These are phyloP conservation scores for Notothenia rossii DNA, from an alignment of 2,113 vertebrate genomes.

Conservation along the genomic window DNA sequence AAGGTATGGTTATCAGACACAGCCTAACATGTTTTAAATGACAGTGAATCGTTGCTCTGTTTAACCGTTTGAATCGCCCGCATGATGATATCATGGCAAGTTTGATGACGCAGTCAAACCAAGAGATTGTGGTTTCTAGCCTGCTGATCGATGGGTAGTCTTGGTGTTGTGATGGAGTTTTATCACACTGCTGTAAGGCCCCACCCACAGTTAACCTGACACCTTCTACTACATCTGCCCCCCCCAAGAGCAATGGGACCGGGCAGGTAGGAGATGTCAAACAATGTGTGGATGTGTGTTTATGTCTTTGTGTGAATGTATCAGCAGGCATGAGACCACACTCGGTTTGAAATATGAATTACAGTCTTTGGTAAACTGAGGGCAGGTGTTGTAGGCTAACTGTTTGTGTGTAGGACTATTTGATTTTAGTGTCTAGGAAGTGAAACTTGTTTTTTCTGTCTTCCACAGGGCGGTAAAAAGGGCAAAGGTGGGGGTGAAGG, in stretches of 20 bases:
- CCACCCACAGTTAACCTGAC: constrained; percentile 68
- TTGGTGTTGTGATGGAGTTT: constrained; percentile 76
- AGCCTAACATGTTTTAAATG: neutral
- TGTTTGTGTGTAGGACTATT: neutral
- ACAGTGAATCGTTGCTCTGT: neutral
- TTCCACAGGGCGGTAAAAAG: constrained; percentile 88
- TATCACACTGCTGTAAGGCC: constrained; percentile 80
- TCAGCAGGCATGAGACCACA: constrained; percentile 58
- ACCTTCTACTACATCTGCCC: constrained; percentile 26
- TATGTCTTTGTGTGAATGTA: constrained; percentile 50
- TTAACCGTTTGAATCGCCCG: constrained; percentile 43
- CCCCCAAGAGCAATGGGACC: constrained; percentile 50
- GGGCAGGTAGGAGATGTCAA: constrained; percentile 48
- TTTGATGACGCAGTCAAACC: constrained; percentile 66
- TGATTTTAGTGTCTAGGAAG: neutral
- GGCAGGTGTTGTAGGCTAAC: constrained; percentile 29
- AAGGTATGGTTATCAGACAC: constrained; percentile 68
- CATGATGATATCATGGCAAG: constrained; percentile 76
- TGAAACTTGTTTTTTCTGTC: neutral
- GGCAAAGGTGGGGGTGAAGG: constrained; percentile 74
- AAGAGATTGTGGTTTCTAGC: constrained; percentile 47
- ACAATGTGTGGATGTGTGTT: constrained; percentile 61
- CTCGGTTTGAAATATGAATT: constrained; percentile 70
- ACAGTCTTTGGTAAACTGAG: constrained; percentile 84
- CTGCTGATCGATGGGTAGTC: constrained; percentile 79